Base-by-base conservation (phyloP, 2,888 invertebrate species). In the Tachina lurida region DNA sequence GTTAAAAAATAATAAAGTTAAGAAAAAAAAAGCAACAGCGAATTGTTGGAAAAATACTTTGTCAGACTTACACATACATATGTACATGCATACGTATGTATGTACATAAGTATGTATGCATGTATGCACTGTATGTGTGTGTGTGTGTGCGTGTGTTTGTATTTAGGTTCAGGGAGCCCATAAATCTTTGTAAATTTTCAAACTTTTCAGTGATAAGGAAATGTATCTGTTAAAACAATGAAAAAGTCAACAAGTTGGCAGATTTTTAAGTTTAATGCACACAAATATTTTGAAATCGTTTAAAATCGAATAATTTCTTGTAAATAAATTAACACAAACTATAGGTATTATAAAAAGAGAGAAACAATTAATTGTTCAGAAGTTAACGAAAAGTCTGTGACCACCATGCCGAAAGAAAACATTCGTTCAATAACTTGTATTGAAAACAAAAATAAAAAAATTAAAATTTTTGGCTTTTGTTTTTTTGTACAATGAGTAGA, bases 181-280 rank as follows among this genome's bases (percentile, higher is more conserved):
- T 83, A 73, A 83, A 65, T 77, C 49, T 68, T 70, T 75, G 73
- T 78, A 84, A 74, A 74, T 78, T 74, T 78, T 62, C 47, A 78
- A 78, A 17, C 54, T 39, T 79, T 47, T 67, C 31, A 41, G 45
- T 13, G 49, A 60, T 77, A 49, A 68, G 31, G 31, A 52, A 49
- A 58, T 19, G 31, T 13, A 10, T 56, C 13, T 47, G 15, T 10
- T 49, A 49, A n/a, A 45, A 31, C 31, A 31, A 31, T 31, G 31
- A 43, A 71, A 15, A 10, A 31, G 47, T 67, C 22, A 62, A 41
- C 9, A 43, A 19, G 12, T 43, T 17, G 19, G 9, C 62, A 62
- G 41, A 39, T 68, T 52, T 62, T 43, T 17, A 39, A 4, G 10
- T 15, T 41, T 41, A n/a, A 41, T 43, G 43, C 12, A 43, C 19